These are phyloP conservation scores for Eurystomus gularis DNA, from an alignment of 2,113 vertebrate genomes.

Conservation along the genomic window DNA sequence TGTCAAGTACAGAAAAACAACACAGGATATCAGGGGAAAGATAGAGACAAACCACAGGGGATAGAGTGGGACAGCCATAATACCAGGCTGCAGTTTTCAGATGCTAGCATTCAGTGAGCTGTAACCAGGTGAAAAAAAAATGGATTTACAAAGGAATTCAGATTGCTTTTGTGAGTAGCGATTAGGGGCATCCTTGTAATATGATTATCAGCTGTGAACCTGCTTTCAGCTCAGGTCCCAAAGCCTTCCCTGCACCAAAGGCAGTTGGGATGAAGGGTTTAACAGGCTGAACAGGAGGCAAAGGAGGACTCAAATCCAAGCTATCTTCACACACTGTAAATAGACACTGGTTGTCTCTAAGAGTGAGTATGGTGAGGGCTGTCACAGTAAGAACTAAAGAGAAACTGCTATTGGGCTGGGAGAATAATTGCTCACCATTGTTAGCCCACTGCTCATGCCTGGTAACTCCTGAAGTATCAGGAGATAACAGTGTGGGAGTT, in stretches of 20 bases:
- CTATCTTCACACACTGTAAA: background rate
- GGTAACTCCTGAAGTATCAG: background rate
- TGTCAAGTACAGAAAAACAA: background rate
- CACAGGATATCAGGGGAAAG: no score
- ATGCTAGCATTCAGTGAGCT: background rate
- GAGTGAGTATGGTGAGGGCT: background rate
- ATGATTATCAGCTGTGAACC: background rate
- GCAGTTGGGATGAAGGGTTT: fast-evolving
- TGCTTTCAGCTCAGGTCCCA: no score
- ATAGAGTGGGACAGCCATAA: background rate
- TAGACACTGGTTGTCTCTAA: no score
- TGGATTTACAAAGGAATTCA: background rate
- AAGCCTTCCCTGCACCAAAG: background rate
- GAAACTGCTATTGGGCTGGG: background rate
- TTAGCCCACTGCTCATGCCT: background rate
- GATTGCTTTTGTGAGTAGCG: background rate
- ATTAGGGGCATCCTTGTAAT: background rate
- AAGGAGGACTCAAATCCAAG: background rate
- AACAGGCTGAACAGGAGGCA: background rate
- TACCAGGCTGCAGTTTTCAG: background rate
- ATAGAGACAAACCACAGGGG: background rate
- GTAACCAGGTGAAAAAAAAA: background rate
- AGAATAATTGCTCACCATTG: background rate
- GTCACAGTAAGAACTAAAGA: background rate
- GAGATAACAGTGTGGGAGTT: background rate